Evolutionary conservation across 2,888 invertebrate species (phyloP), one percentile per base, ranked within the genome.

Genomic region (Seladonia tumulorum): DNA sequence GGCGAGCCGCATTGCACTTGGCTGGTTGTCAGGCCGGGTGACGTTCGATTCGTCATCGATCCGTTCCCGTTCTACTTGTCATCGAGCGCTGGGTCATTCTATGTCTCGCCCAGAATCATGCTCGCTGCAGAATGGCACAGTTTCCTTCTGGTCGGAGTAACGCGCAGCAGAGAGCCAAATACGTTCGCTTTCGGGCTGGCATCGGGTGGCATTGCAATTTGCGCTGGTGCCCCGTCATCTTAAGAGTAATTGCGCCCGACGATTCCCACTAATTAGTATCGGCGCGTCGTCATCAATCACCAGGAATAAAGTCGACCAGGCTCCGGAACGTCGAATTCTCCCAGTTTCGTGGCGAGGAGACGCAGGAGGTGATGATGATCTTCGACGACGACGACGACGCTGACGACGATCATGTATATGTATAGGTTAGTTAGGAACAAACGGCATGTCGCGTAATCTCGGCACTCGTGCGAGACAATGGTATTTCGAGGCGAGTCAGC

Each of bases 401-500:
- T 12, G 87, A 87, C 86, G 79, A 85, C 70, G 80, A 35, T 79
- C 82, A 79, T 72, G 83, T 77, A 79, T 77, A 82, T 66, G 83
- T 83, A 79, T 80, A 53, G 75, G 79, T 77, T 81, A 81, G 83
- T 79, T 66, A 81, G 85, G 66, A 76, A 71, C 77, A 68, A 85
- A 80, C 84, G 85, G 80, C 63, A 78, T 76, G 75, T 63, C 80
- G 87, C 81, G 87, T 76, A 85, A 84, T 88, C 87, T 85, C 79
- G 74, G 25, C 76, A n/a, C 77, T 79, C 71, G 76, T 47, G 75
- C 76, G 83, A 82, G 87, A 85, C 87, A 85, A 87, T 82, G 80
- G 85, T 79, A 76, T 87, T 87, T 88, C 85, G 87, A 74, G 87
- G 72, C 85, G 87, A 88, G 87, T 88, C 88, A 88, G 88, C 87